Percentiles rank a stretch among this genome's conserved stretches.
Evolutionary conservation across 2,888 invertebrate genomes (phyloP).

Genomic region (Calameuta idolon): DNA sequence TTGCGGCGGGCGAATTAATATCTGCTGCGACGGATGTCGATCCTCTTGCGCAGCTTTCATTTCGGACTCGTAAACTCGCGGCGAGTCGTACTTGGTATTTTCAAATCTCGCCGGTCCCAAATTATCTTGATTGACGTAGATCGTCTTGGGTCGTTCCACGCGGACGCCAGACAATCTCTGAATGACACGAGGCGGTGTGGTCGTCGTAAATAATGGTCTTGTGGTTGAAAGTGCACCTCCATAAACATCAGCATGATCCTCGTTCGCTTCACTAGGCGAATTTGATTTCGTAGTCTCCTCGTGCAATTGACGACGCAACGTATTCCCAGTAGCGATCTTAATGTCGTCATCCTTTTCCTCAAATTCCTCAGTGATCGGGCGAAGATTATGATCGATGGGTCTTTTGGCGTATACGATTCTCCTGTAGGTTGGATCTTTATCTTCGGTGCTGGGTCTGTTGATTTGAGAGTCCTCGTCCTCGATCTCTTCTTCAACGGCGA

Average conservation of each 20-base stretch:
- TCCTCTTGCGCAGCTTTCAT: constrained; percentile 51
- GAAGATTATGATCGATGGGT: constrained; percentile 58
- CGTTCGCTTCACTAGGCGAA: constrained; percentile 69
- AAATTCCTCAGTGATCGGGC: constrained; percentile 63
- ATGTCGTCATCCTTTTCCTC: constrained; percentile 65
- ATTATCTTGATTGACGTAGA: constrained; percentile 51
- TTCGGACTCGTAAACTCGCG: constrained; percentile 50
- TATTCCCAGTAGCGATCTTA: constrained; percentile 69
- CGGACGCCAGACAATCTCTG: constrained; percentile 54
- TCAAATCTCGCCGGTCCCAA: constrained; percentile 55
- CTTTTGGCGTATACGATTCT: constrained; percentile 57
- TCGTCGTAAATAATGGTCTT: constrained; percentile 76
- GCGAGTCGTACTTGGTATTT: constrained; percentile 46
- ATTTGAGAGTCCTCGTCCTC: constrained; percentile 60
- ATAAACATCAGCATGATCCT: constrained; percentile 78
- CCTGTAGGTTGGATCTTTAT: constrained; percentile 45
- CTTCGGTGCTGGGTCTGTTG: constrained; percentile 52
- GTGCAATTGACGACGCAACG: constrained; percentile 74
- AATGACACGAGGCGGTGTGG: constrained; percentile 70
- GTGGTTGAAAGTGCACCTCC: constrained; percentile 76
- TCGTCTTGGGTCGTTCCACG: constrained; percentile 48
- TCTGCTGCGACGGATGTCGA: constrained; percentile 49
- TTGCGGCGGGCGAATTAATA: constrained; percentile 45
- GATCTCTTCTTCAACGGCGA: constrained; percentile 45
- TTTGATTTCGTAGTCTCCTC: constrained; percentile 69